phyloP scores from a whole-genome alignment of 1,140 invertebrate genomes.

The Cyclina sinensis region DNA sequence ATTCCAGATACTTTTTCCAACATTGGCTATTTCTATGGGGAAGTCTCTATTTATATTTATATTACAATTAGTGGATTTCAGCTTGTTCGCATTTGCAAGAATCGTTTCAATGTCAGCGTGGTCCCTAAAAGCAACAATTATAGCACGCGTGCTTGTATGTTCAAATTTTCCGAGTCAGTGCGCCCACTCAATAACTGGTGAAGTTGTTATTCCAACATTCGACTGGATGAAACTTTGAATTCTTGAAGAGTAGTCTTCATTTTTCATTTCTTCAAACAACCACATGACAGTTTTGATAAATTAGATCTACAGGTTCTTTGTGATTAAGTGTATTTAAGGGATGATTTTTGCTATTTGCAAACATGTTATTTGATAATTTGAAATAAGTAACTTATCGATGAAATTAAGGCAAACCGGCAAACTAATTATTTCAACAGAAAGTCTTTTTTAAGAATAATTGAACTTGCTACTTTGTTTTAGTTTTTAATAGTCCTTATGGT shows the following conservation, averaged over 20 bases:
- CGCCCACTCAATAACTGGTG: not conserved
- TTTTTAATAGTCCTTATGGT: too few relatives aligned
- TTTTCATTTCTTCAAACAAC: conserved; percentile 3
- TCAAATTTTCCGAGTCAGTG: not conserved
- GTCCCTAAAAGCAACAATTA: not conserved
- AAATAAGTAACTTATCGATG: too few relatives aligned
- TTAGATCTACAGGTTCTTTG: too few relatives aligned
- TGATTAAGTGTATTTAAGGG: too few relatives aligned
- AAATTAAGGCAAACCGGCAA: too few relatives aligned
- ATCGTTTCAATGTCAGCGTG: not conserved
- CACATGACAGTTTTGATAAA: too few relatives aligned
- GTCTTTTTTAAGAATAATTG: too few relatives aligned
- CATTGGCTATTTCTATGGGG: not conserved
- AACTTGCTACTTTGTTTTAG: too few relatives aligned
- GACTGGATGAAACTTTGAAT: not conserved
- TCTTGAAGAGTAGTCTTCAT: conserved; percentile 18
- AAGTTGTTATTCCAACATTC: not conserved
- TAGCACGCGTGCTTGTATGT: not conserved
- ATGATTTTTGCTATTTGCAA: too few relatives aligned
- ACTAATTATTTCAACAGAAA: too few relatives aligned
- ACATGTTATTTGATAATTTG: too few relatives aligned
- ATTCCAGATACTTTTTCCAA: not conserved
- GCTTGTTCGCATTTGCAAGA: not conserved
- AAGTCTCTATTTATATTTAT: conserved; percentile 23
- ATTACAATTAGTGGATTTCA: too few relatives aligned